Percentiles rank a stretch among this genome's conserved stretches.
phyloP scores from a whole-genome alignment of 2,113 vertebrate genomes.

The Marcusenius ussheri region DNA sequence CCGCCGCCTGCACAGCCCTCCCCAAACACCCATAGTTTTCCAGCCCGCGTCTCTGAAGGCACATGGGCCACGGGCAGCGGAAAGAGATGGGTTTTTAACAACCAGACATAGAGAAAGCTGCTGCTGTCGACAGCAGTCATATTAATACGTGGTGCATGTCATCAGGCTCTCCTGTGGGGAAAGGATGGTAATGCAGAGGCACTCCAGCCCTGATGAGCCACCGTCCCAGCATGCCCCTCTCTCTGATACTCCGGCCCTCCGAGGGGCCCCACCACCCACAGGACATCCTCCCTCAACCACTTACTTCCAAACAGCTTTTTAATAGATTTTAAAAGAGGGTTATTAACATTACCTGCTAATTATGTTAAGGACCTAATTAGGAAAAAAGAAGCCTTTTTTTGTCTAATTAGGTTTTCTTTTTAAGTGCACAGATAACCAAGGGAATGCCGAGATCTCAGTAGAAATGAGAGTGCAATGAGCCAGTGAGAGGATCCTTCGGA shows the following conservation, averaged over 20 bases:
- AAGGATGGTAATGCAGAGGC: conserved; percentile 46
- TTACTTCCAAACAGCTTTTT: conserved; percentile 79
- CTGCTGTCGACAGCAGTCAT: conserved; percentile 21
- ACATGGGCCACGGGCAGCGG: conserved; percentile 18
- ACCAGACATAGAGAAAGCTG: not conserved
- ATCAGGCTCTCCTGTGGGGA: conserved; percentile 43
- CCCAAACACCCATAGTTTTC: conserved; percentile 28
- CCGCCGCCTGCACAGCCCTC: not conserved
- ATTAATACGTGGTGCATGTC: conserved; percentile 34
- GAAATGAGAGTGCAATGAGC: conserved; percentile 70
- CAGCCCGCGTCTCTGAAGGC: conserved; percentile 24
- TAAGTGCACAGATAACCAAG: conserved; percentile 68
- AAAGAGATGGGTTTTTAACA: not conserved
- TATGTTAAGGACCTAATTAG: conserved; percentile 98
- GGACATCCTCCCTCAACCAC: conserved; percentile 65
- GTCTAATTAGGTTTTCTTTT: conserved; percentile 91
- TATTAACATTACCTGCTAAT: conserved; percentile 97
- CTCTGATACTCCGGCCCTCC: conserved; percentile 47
- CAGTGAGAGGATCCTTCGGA: conserved; percentile 64
- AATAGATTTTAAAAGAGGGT: conserved; percentile 95
- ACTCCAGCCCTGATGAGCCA: conserved; percentile 53
- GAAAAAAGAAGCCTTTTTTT: conserved; percentile 68
- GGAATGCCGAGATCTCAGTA: conserved; percentile 66
- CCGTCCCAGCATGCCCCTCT: conserved; percentile 52
- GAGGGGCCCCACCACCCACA: conserved; percentile 54